Base-by-base conservation (phyloP, 2,797 vertebrate genomes). In the Caiman crocodilus region DNA sequence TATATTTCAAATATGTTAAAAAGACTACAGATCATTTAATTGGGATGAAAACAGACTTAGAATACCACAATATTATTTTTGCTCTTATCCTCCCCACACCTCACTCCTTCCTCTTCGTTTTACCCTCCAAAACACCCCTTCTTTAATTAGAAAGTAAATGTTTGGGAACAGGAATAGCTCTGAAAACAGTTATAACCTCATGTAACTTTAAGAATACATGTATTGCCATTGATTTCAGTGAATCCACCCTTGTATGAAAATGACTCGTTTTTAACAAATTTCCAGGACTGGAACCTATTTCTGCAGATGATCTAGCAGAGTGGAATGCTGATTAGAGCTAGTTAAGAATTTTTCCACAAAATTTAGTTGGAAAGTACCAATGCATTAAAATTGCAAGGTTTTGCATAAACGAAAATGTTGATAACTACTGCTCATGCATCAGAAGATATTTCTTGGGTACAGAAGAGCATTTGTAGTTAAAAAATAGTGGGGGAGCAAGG, bases 321-420 rank as follows among this genome's bases (percentile, higher is more conserved):
- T 83, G 5, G 21, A 87, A 79, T 6, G 10, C 12, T 61, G 17
- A 30, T 87, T 58, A 83, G 6, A 18, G 5, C 67, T 35, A 25
- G 30, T 74, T 85, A 85, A 76, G 35, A 65, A 78, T 4, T 74
- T 14, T 21, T 82, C 10, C 83, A 89, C 28, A 71, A 89, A 85
- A 87, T 13, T 78, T 60, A 55, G 3, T 61, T 56, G 65, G 30
- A 93, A 94, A 89, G 76, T 73, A 4, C 1, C 85, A 26, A 42
- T 75, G 30, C 1, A 14, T 35, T 32, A 56, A 83, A 65, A 0
- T 1, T 13, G 10, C 79, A 79, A 67, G 75, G 75, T 63, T 1
- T 79, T 76, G n/a, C 63, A 6, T 60, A 30, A 75, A 4, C 5
- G 58, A 4, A 32, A 10, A 50, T 50, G 42, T 50, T 50, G 42